phyloP scores from a whole-genome alignment of 1,140 invertebrate genomes.

The Thaumetopoea pityocampa region DNA sequence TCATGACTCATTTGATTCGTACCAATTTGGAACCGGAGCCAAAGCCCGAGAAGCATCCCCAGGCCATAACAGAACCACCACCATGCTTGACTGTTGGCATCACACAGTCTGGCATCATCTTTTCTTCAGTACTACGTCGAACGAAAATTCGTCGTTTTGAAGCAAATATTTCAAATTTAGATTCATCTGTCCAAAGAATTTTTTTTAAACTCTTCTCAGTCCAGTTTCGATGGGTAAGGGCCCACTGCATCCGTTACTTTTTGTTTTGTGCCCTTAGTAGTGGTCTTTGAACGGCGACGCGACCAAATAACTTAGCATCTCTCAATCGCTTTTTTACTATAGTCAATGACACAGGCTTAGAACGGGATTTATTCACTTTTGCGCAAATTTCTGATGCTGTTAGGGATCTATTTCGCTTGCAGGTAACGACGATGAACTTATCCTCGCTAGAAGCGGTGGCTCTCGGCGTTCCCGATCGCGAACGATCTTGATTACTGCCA shows the following conservation, averaged over 20 bases:
- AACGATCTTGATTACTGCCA: neutral
- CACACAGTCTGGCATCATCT: no score
- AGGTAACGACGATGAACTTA: neutral
- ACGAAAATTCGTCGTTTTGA: constrained; percentile 6
- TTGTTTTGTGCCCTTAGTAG: no score
- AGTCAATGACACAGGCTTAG: constrained; percentile 14
- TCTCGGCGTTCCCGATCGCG: neutral
- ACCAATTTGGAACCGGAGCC: no score
- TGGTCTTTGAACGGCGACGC: neutral
- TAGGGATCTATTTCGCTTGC: neutral
- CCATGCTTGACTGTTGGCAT: no score
- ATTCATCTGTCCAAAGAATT: constrained; percentile 6
- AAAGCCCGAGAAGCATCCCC: no score
- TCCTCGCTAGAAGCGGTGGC: neutral
- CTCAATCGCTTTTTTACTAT: constrained; percentile 9
- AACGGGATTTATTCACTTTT: constrained; percentile 10
- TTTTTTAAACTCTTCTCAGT: no score
- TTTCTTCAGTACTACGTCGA: no score
- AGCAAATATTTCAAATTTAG: constrained; percentile 12
- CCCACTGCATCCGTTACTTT: neutral
- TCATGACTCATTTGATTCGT: no score
- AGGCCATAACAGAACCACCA: no score
- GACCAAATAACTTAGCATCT: neutral
- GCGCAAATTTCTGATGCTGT: constrained; percentile 9
- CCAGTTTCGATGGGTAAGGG: neutral